A percentile compares a stretch with the other conserved stretches of the same genome.
These are phyloP conservation scores for Meandrusa payeni DNA, from an alignment of 2,888 invertebrate genomes.

Conservation along the genomic window DNA sequence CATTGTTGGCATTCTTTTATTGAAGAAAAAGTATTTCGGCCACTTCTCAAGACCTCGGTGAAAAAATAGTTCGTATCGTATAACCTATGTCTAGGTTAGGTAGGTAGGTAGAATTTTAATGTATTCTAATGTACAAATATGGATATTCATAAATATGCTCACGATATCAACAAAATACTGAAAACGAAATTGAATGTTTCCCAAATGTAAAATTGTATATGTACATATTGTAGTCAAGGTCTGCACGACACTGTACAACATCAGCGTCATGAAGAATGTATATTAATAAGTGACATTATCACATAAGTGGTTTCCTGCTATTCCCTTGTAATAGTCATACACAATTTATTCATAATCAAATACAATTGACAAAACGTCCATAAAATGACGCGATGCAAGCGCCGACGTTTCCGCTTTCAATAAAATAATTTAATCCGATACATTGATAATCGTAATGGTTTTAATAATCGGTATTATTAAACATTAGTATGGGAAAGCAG, in stretches of 20 bases:
- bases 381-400: constrained; percentile 1
- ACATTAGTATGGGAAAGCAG: no score
- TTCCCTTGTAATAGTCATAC: constrained; percentile 6
- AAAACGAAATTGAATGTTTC: no score
- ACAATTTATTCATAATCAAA: constrained; percentile 19
- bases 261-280: constrained; percentile 4
- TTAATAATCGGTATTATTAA: background rate
- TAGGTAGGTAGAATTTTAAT: no score
- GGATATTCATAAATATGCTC: no score
- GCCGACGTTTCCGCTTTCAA: constrained; percentile 9
- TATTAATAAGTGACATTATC: constrained; percentile 17
- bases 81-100: no score
- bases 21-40: no score
- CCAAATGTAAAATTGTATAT: no score
- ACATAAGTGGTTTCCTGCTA: constrained; percentile 18
- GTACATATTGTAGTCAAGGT: background rate
- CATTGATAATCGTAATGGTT: background rate
- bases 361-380: constrained; percentile 12
- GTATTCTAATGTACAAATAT: no score
- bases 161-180: no score
- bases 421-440: constrained; percentile 3
- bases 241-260: constrained; percentile 7
- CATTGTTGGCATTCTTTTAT: no score
- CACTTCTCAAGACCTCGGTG: no score
- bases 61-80: no score